A percentile compares a stretch with the other conserved stretches of the same genome.
Conservation (phyloP, 2,113 vertebrate genomes). For the Alces alces region DNA sequence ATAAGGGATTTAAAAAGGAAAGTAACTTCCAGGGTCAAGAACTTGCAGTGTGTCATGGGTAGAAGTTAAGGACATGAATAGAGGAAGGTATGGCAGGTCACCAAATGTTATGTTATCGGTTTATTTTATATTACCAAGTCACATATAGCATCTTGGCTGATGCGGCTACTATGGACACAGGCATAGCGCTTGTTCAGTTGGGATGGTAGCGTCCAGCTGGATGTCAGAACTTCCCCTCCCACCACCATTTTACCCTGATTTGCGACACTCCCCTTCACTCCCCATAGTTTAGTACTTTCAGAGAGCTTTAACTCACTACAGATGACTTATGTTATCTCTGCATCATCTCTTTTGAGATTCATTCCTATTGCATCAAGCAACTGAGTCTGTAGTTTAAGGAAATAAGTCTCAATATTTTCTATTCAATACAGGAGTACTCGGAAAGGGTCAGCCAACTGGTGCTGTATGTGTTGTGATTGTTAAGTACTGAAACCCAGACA, state of each 20-base stretch:
- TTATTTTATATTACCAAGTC: background rate
- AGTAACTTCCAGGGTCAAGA: background rate
- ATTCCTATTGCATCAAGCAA: conserved; percentile 25
- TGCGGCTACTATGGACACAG: background rate
- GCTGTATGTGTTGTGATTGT: background rate
- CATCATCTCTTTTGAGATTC: background rate
- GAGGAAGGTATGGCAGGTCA: background rate
- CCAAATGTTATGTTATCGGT: background rate
- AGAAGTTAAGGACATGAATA: background rate
- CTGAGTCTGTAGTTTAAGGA: conserved; percentile 19
- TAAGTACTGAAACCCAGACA: conserved; percentile 47
- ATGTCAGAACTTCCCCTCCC: background rate
- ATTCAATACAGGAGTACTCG: background rate
- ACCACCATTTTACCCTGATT: background rate
- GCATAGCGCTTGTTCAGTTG: background rate
- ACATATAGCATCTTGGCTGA: background rate
- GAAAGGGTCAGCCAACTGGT: conserved; percentile 6
- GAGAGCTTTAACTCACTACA: conserved; percentile 8
- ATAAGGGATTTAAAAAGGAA: background rate
- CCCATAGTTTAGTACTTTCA: background rate
- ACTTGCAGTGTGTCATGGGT: conserved; percentile 11
- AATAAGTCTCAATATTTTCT: background rate
- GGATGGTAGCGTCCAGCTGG: background rate
- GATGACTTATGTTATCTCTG: background rate
- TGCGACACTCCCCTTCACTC: background rate